phyloP scores from a whole-genome alignment of 2,113 vertebrate genomes.

The Piprites chloris region DNA sequence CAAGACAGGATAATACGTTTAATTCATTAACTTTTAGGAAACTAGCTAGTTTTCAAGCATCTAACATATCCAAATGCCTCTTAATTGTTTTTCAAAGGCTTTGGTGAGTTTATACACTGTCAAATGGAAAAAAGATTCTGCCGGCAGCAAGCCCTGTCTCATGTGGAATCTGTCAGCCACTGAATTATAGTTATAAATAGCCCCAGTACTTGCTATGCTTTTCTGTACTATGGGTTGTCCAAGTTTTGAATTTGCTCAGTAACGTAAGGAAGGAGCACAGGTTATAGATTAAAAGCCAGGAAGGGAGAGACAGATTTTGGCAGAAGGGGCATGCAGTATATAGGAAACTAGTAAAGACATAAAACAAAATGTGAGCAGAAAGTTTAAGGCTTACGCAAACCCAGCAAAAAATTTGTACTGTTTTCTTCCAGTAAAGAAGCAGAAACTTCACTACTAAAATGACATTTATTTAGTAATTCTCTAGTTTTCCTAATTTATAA shows the following conservation, averaged over 20 bases:
- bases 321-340: not conserved
- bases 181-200: not conserved
- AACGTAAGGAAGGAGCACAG: not conserved
- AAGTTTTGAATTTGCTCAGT: not conserved
- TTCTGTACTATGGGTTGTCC: not conserved
- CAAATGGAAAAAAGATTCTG: not conserved
- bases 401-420: not conserved
- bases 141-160: not conserved
- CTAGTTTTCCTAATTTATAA: not conserved
- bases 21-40: not conserved
- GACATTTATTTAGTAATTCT: not conserved
- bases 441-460: not conserved
- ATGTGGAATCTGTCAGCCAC: not conserved
- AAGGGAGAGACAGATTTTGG: not conserved
- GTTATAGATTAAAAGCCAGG: not conserved
- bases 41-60: not conserved
- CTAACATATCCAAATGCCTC: not conserved
- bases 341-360: not conserved
- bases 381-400: not conserved
- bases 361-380: not conserved
- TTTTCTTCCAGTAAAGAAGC: not conserved
- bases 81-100: not conserved
- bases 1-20: not conserved
- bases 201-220: not conserved
- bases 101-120: not conserved